Evolutionary conservation across 1,140 invertebrate genomes (phyloP), one percentile per base, ranked within the genome.

Genomic region (Brachionus manjavacas): DNA sequence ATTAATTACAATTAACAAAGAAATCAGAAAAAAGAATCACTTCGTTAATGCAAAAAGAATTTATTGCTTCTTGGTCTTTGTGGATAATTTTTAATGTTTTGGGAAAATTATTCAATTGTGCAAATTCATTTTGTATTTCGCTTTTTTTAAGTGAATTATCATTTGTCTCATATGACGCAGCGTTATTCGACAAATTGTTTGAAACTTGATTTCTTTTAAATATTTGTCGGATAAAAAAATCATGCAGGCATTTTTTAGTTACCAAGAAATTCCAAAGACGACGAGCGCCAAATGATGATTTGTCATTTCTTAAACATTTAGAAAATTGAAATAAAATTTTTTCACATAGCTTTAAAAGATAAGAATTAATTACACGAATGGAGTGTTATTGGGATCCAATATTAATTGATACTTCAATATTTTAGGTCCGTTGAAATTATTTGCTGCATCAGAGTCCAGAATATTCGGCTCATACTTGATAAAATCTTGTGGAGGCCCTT

Each of bases 11-110:
- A 81, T 28, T 72, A 81, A 28, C 74, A 41, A 55, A 85, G 41
- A 3, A 8, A 12, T n/a, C n/a, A 23, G 8, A 9, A 14, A 85
- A 41, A 23, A 39, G 41, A 39, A 86, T 89, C 89, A 95, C 94
- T 90, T 94, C 93, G 91, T 97, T 98, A 60, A 98, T 91, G 87
- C 96, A 97, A 91, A 99, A 99, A 41, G 97, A 94, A 85, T 95
- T 93, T 85, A 99, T 98, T 83, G 95, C 95, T 89, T 99, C 97
- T 91, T 98, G 96, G 88, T 99, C 97, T 90, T 98, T 98, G 88
- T 99, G 97, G 85, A 99, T 96, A 85, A 99, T 96, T 84, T 96
- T 92, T 83, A 98, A 95, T 52, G 95, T 6, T 4, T 88, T 79
- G 90, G 88, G 12, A 85, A 46, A 31, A 70, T 12, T 60, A 14